These are phyloP conservation scores for Anolis carolinensis DNA, from an alignment of 2,113 vertebrate species.

Conservation along the genomic window DNA sequence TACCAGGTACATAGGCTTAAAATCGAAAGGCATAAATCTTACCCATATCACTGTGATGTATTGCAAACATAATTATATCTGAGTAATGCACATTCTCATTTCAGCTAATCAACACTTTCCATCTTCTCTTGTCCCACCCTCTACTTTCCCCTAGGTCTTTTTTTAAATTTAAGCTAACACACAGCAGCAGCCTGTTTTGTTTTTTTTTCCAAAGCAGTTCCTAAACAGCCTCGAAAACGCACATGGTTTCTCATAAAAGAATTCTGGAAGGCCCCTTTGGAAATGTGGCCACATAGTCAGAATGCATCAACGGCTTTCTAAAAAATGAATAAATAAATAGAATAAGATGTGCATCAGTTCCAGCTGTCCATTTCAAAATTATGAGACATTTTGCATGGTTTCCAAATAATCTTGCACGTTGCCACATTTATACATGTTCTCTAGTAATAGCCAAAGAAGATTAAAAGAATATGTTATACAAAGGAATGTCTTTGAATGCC, in stretches of 20 bases:
- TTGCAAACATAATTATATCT: constrained; percentile 84
- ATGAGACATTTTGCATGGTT: not conserved
- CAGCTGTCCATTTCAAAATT: not conserved
- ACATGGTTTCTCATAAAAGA: not conserved
- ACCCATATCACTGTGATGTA: constrained; percentile 80
- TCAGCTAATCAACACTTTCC: constrained; percentile 74
- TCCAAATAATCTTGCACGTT: constrained; percentile 12
- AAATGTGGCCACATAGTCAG: not conserved
- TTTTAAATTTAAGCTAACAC: constrained; percentile 69
- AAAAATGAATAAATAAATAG: too few relatives aligned
- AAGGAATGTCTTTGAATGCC: not conserved
- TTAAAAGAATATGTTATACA: not conserved
- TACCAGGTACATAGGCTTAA: constrained; percentile 73
- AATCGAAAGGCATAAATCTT: constrained; percentile 72
- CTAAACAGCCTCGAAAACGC: constrained; percentile 68
- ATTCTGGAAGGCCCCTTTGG: not conserved
- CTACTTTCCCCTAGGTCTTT: constrained; percentile 58
- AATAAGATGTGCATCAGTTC: not conserved
- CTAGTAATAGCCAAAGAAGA: not conserved
- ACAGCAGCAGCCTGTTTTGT: constrained; percentile 66
- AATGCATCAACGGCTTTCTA: not conserved
- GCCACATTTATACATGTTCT: not conserved
- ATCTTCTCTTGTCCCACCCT: constrained; percentile 1
- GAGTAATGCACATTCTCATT: constrained; percentile 77
- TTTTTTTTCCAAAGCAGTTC: constrained; percentile 65